Percentiles rank a stretch among this genome's conserved stretches.
Evolutionary conservation across 1,140 invertebrate species (phyloP).

Genomic region (Heliothis subflexa): DNA sequence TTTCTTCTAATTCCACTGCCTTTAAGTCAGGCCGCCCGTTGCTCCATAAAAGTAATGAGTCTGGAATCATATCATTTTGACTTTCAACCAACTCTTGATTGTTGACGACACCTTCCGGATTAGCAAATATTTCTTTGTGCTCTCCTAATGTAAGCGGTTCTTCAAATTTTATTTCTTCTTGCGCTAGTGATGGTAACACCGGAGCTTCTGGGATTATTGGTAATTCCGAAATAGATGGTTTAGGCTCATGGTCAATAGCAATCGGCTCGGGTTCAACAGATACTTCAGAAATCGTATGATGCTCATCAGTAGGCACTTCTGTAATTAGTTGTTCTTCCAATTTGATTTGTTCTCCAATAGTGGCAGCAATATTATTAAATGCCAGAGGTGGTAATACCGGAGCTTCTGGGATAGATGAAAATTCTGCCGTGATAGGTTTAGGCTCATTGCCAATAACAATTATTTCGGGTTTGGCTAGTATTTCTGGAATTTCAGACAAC

Average conservation of each 20-base stretch:
- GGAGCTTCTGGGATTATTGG: constrained; percentile 49
- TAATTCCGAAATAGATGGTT: not conserved
- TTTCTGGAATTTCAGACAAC: constrained; percentile 14
- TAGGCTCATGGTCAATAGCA: not conserved
- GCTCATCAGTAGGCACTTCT: not conserved
- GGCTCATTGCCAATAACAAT: not conserved
- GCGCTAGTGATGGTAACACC: constrained; percentile 44
- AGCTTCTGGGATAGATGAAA: not conserved
- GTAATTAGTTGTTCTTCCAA: not conserved
- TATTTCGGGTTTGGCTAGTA: too few relatives aligned
- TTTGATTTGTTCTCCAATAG: not conserved
- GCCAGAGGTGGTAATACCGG: not conserved
- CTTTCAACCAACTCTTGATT: too few relatives aligned
- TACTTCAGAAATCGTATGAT: constrained; percentile 22
- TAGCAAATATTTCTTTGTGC: not conserved
- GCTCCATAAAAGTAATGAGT: too few relatives aligned
- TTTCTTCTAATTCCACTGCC: too few relatives aligned
- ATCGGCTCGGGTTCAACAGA: not conserved
- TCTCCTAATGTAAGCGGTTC: not conserved
- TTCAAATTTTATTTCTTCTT: not conserved
- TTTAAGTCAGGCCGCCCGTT: too few relatives aligned
- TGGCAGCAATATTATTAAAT: not conserved
- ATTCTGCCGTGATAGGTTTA: not conserved
- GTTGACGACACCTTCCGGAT: not conserved
- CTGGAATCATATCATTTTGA: too few relatives aligned